Conservation (phyloP, 2,113 vertebrate genomes). For the Solenodon paradoxus region DNA sequence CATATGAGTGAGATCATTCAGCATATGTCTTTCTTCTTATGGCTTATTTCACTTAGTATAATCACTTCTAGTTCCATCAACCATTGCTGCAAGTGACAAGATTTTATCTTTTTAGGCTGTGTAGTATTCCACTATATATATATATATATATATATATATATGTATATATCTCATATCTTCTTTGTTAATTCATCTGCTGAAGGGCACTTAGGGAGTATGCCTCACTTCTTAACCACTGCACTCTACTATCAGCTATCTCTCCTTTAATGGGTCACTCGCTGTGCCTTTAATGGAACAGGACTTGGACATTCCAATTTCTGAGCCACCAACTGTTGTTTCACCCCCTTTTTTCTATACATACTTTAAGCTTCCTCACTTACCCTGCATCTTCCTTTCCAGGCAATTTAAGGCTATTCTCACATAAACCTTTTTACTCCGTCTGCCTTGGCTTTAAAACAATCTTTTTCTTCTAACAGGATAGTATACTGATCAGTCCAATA, state of each 20-base stretch:
- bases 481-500: background rate
- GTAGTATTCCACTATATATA: too few relatives aligned
- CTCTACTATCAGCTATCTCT: background rate
- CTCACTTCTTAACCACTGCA: background rate
- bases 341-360: background rate
- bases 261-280: background rate
- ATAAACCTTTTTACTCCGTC: background rate
- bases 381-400: background rate
- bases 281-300: background rate
- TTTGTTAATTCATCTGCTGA: too few relatives aligned
- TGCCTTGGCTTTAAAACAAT: background rate
- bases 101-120: too few relatives aligned
- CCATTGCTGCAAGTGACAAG: too few relatives aligned
- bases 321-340: background rate
- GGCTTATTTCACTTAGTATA: too few relatives aligned
- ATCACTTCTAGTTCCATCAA: too few relatives aligned
- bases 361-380: background rate
- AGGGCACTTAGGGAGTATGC: too few relatives aligned
- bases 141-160: too few relatives aligned
- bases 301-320: background rate
- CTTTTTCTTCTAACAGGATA: background rate
- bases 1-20: too few relatives aligned
- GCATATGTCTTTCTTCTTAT: too few relatives aligned
- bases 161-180: too few relatives aligned
- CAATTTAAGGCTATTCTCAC: background rate